Evolutionary conservation across 2,888 invertebrate species (phyloP).

Genomic region (Drosophila longiperda): DNA sequence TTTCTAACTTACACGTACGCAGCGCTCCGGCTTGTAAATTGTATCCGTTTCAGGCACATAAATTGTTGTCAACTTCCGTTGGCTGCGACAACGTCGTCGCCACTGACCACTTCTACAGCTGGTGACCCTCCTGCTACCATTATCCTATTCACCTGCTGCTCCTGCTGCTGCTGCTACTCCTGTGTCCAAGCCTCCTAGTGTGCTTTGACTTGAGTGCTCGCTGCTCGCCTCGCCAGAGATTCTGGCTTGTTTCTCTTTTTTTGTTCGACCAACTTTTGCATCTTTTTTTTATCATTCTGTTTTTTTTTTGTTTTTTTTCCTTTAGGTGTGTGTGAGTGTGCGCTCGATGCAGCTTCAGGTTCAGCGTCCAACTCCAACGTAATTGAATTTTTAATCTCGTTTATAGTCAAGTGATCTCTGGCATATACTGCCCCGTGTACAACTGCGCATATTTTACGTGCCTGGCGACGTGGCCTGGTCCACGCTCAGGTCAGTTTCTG

Average conservation of each 20-base stretch:
- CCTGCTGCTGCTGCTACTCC: constrained; percentile 7
- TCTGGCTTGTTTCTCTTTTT: constrained; percentile 50
- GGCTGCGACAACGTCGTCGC: constrained; percentile 77
- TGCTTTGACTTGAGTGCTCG: constrained; percentile 72
- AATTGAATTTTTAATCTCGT: constrained; percentile 85
- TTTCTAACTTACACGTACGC: constrained; percentile 51
- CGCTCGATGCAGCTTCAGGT: constrained; percentile 66
- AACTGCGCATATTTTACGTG: constrained; percentile 81
- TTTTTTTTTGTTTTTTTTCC: constrained; percentile 31
- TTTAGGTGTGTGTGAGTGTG: constrained; percentile 33
- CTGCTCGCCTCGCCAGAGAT: constrained; percentile 29
- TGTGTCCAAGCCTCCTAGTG: constrained; percentile 33
- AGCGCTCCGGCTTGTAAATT: constrained; percentile 81
- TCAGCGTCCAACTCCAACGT: constrained; percentile 82
- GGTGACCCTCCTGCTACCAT: constrained; percentile 8
- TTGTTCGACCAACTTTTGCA: constrained; percentile 29
- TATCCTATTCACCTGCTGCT: not conserved
- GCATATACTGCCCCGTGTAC: constrained; percentile 75
- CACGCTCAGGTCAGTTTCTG: constrained; percentile 45
- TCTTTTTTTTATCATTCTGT: constrained; percentile 18
- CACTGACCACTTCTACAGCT: constrained; percentile 74
- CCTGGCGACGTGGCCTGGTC: constrained; percentile 50
- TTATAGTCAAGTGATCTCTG: constrained; percentile 85
- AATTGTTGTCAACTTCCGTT: constrained; percentile 84
- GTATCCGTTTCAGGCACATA: constrained; percentile 83